A percentile compares a stretch with the other conserved stretches of the same genome.
These are phyloP conservation scores for Anadara kagoshimensis DNA, from an alignment of 1,140 invertebrate species.

Conservation along the genomic window DNA sequence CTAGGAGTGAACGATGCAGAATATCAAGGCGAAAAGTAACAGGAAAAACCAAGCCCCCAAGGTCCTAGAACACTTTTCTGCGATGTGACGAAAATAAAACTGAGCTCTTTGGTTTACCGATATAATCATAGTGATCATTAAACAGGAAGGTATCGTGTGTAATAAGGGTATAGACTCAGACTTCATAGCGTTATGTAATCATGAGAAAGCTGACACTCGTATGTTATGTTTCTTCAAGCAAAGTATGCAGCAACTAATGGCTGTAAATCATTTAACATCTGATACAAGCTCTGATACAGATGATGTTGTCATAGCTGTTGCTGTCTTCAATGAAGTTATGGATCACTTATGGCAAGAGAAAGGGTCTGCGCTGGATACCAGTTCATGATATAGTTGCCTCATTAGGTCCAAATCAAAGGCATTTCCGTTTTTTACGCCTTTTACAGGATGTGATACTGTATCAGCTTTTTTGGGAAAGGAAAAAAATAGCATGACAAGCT, in stretches of 20 bases:
- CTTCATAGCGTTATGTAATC: conserved; percentile 7
- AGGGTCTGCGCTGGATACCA: conserved; percentile 8
- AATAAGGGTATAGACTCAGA: not conserved
- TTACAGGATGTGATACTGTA: conserved; percentile 1
- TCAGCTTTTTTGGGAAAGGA: not conserved
- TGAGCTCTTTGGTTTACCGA: conserved; percentile 23
- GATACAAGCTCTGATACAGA: not conserved
- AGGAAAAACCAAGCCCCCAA: conserved; percentile 7
- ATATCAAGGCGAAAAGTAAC: not conserved
- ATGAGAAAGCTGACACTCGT: conserved; percentile 21
- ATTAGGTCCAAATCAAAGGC: not conserved
- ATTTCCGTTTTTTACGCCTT: not conserved
- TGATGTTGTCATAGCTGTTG: not conserved
- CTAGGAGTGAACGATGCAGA: not conserved
- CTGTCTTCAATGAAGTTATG: not conserved
- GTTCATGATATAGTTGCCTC: conserved; percentile 14
- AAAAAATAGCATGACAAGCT: not conserved
- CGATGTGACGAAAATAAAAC: conserved; percentile 24
- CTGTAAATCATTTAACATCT: not conserved
- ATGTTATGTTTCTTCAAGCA: conserved; percentile 2
- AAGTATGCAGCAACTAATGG: conserved; percentile 16
- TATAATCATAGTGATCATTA: not conserved
- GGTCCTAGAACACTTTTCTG: conserved; percentile 21
- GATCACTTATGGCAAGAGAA: conserved; percentile 32
- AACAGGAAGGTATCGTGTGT: not conserved